A percentile compares a stretch with the other conserved stretches of the same genome.
Evolutionary conservation across 2,113 vertebrate species (phyloP).

Genomic region (Gallinago undulata): DNA sequence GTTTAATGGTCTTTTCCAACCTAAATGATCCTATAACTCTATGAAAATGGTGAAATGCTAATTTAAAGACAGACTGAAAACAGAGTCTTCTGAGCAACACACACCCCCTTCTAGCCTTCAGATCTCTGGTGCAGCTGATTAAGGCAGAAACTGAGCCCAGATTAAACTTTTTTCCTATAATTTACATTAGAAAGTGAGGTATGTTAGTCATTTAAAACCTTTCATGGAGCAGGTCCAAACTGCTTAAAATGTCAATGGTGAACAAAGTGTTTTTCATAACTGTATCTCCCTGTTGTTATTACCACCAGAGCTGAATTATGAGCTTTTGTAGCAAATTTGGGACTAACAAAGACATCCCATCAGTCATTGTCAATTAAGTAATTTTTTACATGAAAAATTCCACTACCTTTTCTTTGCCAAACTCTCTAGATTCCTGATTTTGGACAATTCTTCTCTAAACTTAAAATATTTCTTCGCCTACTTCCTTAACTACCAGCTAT

Average conservation of each 20-base stretch:
- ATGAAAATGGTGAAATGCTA: background rate
- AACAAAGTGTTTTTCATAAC: background rate
- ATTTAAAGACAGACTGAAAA: background rate
- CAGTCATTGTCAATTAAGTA: background rate
- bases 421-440: background rate
- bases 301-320: background rate
- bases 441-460: background rate
- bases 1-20: background rate
- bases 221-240: background rate
- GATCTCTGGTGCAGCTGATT: background rate
- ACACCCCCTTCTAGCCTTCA: fast-evolving
- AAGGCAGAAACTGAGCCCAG: background rate
- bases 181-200: background rate
- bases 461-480: background rate
- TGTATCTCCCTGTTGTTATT: background rate
- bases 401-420: background rate
- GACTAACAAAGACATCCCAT: background rate
- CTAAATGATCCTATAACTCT: background rate
- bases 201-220: background rate
- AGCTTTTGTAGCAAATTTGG: background rate
- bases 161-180: background rate
- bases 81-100: background rate
- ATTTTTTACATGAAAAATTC: background rate
- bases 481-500: background rate
- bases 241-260: constrained; percentile 17